These are phyloP conservation scores for Esperia sulphurella DNA, from an alignment of 2,888 invertebrate genomes.

Conservation along the genomic window DNA sequence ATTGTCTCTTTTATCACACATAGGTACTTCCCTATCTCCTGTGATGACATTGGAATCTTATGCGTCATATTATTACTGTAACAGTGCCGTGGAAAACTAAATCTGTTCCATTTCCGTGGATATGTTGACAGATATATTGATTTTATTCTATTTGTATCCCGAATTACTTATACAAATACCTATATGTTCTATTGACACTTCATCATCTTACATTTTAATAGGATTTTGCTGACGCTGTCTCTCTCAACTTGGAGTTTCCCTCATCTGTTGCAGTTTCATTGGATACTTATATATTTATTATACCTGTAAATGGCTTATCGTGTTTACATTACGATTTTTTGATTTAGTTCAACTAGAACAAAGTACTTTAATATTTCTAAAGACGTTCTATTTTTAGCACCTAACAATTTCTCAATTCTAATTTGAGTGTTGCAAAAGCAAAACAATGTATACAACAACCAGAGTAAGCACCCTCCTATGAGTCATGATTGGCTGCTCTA, in stretches of 20 bases:
- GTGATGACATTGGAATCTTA: too few relatives aligned
- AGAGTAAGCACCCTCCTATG: slow-evolving; percentile 41
- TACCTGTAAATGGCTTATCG: too few relatives aligned
- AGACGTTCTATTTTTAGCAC: neutral
- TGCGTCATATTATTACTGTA: neutral
- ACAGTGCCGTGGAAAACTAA: neutral
- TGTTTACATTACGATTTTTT: too few relatives aligned
- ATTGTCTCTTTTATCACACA: neutral
- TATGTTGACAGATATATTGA: slow-evolving; percentile 3
- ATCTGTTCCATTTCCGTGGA: neutral
- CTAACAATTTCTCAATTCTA: slow-evolving; percentile 16
- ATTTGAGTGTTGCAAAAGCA: slow-evolving; percentile 35
- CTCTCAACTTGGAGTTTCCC: too few relatives aligned
- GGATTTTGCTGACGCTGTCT: too few relatives aligned
- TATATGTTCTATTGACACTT: neutral
- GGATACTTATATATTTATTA: too few relatives aligned
- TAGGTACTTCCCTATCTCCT: too few relatives aligned
- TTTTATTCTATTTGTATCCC: slow-evolving; percentile 1
- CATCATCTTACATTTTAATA: too few relatives aligned
- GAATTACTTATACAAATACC: neutral
- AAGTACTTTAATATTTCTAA: neutral
- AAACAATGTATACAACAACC: slow-evolving; percentile 39
- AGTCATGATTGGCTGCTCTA: slow-evolving; percentile 52
- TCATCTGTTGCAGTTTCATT: too few relatives aligned
- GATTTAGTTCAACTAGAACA: too few relatives aligned